Conservation (phyloP, 1,140 invertebrate genomes). For the Sitophilus oryzae region DNA sequence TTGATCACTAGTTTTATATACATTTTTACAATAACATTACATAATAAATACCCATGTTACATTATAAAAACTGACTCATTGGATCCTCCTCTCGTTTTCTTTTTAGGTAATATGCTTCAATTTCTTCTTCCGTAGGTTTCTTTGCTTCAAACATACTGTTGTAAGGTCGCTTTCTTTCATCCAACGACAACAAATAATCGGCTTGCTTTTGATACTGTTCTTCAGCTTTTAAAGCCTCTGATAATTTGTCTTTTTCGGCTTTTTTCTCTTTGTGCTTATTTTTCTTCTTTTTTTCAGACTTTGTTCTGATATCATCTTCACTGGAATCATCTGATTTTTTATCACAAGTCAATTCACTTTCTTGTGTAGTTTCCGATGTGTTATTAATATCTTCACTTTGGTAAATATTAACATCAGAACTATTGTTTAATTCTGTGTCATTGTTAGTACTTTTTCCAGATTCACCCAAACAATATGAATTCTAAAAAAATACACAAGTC, state of each 20-base stretch:
- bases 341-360: too few relatives aligned
- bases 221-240: constrained; percentile 61
- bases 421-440: too few relatives aligned
- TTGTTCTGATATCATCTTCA: constrained; percentile 38
- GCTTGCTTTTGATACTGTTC: constrained; percentile 57
- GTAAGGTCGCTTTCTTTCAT: constrained; percentile 87
- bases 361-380: too few relatives aligned
- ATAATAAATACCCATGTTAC: too few relatives aligned
- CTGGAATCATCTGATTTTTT: constrained; percentile 3
- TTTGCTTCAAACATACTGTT: constrained; percentile 82
- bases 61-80: constrained; percentile 66
- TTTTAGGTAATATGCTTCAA: constrained; percentile 90
- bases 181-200: constrained; percentile 61
- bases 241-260: constrained; percentile 51
- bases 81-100: constrained; percentile 81
- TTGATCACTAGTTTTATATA: too few relatives aligned
- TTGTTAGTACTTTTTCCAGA: constrained; percentile 54
- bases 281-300: constrained; percentile 48
- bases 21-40: too few relatives aligned
- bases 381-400: too few relatives aligned
- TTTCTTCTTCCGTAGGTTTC: constrained; percentile 83
- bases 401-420: too few relatives aligned
- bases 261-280: constrained; percentile 65
- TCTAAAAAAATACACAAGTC: constrained; percentile 45
- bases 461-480: constrained; percentile 83